A percentile compares a stretch with the other conserved stretches of the same genome.
Conservation (phyloP, 2,888 invertebrate species). For the Nebria brevicollis region DNA sequence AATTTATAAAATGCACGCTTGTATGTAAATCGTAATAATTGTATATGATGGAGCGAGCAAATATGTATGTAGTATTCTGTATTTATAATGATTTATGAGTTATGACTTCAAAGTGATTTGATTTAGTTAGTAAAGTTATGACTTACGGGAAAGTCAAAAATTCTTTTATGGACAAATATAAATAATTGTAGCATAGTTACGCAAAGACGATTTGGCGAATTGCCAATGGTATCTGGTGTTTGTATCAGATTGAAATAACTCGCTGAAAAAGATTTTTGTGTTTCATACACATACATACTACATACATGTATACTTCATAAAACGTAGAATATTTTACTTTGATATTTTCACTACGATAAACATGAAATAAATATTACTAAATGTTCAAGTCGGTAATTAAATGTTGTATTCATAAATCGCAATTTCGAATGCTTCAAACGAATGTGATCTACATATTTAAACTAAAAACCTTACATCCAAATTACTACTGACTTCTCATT, state of each 20-base stretch:
- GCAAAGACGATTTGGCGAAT: conserved; percentile 38
- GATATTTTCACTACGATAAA: neutral
- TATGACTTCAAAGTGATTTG: neutral
- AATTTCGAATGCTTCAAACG: too few species aligned
- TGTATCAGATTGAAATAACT: conserved; percentile 39
- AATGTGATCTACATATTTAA: too few species aligned
- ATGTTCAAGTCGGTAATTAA: neutral
- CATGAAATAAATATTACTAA: neutral
- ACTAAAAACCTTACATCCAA: too few species aligned
- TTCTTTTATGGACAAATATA: conserved; percentile 44
- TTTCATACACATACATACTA: neutral
- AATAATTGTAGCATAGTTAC: conserved; percentile 43
- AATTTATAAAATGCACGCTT: neutral
- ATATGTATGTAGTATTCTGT: too few species aligned
- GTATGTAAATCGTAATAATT: neutral
- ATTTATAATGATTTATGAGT: neutral
- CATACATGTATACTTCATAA: neutral
- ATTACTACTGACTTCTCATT: too few species aligned
- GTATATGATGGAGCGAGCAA: too few species aligned
- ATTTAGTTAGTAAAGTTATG: neutral
- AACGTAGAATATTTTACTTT: neutral
- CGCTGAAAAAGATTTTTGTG: conserved; percentile 39
- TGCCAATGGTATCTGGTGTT: conserved; percentile 36
- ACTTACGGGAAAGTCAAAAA: conserved; percentile 17
- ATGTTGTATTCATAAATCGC: neutral